These are phyloP conservation scores for Cotesia typhae DNA, from an alignment of 1,140 invertebrate species.

Conservation along the genomic window DNA sequence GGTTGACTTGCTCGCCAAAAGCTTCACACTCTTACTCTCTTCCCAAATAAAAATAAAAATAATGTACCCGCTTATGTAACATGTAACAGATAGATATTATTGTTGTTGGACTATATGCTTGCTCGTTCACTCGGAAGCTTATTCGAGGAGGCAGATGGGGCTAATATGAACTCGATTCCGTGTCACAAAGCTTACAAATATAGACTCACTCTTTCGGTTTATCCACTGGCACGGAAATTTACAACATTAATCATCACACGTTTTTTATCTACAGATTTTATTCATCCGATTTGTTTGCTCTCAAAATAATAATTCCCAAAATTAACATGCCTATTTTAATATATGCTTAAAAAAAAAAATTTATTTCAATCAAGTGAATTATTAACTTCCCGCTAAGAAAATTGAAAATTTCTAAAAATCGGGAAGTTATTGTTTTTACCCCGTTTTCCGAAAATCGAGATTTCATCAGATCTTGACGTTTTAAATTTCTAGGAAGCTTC, in stretches of 20 bases:
- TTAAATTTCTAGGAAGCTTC: too few relatives aligned
- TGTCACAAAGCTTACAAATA: conserved; percentile 43
- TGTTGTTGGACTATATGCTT: conserved; percentile 30
- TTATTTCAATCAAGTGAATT: not conserved
- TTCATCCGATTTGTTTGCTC: not conserved
- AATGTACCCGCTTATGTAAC: not conserved
- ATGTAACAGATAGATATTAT: not conserved
- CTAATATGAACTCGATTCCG: conserved; percentile 64
- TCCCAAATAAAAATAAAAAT: not conserved
- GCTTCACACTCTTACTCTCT: not conserved
- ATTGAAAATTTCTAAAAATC: too few relatives aligned
- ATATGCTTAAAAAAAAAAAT: too few relatives aligned
- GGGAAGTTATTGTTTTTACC: too few relatives aligned
- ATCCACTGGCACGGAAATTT: conserved; percentile 51
- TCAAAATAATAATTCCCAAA: too few relatives aligned
- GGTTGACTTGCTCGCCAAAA: not conserved
- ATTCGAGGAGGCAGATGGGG: conserved; percentile 60
- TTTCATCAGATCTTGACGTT: too few relatives aligned
- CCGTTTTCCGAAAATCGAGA: too few relatives aligned
- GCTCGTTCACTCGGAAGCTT: conserved; percentile 56
- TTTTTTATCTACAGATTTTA: not conserved
- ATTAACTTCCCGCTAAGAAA: not conserved
- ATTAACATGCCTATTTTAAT: too few relatives aligned
- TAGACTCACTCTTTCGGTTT: conserved; percentile 57
- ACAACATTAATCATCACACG: conserved; percentile 56